These are phyloP conservation scores for Catocala fraxini DNA, from an alignment of 2,888 invertebrate species.

Conservation along the genomic window DNA sequence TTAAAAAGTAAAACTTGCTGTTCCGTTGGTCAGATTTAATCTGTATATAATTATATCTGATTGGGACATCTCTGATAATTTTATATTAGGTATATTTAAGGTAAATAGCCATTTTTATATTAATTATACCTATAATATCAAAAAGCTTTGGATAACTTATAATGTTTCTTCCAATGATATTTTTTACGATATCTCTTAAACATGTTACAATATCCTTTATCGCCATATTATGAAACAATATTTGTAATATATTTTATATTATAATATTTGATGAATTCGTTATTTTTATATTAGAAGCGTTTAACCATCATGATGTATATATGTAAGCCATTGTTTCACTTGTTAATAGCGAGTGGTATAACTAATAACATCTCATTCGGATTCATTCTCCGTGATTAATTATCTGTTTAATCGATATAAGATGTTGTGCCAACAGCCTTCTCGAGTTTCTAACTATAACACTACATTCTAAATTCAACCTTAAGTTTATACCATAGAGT, in stretches of 20 bases:
- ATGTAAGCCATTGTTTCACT: slow-evolving; percentile 81
- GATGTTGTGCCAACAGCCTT: slow-evolving; percentile 87
- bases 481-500: slow-evolving; percentile 41
- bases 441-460: slow-evolving; percentile 63
- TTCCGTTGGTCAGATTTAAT: not conserved
- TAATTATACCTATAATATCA: too few species aligned
- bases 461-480: slow-evolving; percentile 41
- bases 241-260: too few species aligned
- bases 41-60: not conserved
- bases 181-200: too few species aligned
- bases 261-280: too few species aligned
- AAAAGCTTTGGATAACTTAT: too few species aligned
- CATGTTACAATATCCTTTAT: too few species aligned
- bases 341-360: slow-evolving; percentile 86
- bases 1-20: not conserved
- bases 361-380: slow-evolving; percentile 88
- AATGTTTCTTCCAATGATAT: too few species aligned
- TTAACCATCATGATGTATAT: slow-evolving; percentile 62
- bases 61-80: not conserved
- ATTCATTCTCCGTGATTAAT: slow-evolving; percentile 87
- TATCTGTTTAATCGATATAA: slow-evolving; percentile 88
- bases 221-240: too few species aligned
- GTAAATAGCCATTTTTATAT: too few species aligned
- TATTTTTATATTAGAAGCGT: slow-evolving; percentile 3
- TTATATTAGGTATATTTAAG: too few species aligned